Evolutionary conservation across 2,888 invertebrate genomes (phyloP).

Genomic region (Phyllotreta cruciferae): DNA sequence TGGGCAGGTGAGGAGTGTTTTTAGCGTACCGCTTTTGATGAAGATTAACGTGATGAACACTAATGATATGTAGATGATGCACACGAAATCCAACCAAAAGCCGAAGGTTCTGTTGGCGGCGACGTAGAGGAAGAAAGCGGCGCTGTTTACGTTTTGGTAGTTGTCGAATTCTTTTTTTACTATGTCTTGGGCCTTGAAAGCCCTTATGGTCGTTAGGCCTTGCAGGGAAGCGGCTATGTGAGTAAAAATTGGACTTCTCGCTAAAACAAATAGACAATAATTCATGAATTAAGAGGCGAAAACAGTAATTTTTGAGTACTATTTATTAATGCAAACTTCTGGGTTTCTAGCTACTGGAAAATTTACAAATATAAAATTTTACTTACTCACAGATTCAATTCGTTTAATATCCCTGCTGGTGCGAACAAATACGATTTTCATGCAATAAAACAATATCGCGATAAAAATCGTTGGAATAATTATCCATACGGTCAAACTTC

Average conservation of each 20-base stretch:
- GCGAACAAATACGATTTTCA: conserved; percentile 71
- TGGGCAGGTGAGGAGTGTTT: neutral
- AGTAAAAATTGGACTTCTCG: conserved; percentile 79
- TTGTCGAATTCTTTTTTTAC: conserved; percentile 68
- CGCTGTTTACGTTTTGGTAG: conserved; percentile 71
- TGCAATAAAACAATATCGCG: conserved; percentile 66
- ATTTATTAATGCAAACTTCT: neutral
- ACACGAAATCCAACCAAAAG: conserved; percentile 72
- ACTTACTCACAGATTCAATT: conserved; percentile 70
- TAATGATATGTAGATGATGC: conserved; percentile 68
- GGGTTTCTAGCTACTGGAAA: too few relatives aligned
- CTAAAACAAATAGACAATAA: conserved; percentile 57
- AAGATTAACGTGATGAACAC: conserved; percentile 71
- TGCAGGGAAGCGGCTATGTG: conserved; percentile 77
- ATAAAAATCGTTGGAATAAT: conserved; percentile 70
- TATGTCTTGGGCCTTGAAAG: conserved; percentile 69
- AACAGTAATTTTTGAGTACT: neutral
- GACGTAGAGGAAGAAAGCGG: conserved; percentile 73
- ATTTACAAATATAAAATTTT: too few relatives aligned
- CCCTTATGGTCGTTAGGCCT: conserved; percentile 78
- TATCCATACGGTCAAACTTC: conserved; percentile 61
- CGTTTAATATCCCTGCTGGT: conserved; percentile 76
- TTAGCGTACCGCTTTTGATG: conserved; percentile 63
- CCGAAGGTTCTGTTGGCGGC: conserved; percentile 73
- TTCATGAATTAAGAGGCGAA: neutral